A percentile compares a stretch with the other conserved stretches of the same genome.
Conservation (phyloP, 2,888 invertebrate species). For the Heliconius charithonia region DNA sequence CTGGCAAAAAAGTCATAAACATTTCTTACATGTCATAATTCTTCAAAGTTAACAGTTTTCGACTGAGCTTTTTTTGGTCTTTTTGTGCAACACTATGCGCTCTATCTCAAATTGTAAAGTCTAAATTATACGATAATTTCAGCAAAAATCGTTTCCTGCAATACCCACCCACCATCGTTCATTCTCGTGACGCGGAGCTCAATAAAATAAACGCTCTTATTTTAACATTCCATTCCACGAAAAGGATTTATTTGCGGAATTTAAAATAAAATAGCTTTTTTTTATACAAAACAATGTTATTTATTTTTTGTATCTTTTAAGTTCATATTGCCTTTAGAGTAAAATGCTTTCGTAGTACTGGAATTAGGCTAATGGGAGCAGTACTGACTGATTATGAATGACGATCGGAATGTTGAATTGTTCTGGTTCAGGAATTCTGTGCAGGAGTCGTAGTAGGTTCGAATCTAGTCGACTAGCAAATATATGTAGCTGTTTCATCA, state of each 20-base stretch:
- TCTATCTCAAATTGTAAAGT: too few relatives aligned
- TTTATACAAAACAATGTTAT: neutral
- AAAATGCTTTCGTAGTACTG: constrained; percentile 14
- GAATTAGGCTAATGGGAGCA: constrained; percentile 11
- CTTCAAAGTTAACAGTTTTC: too few relatives aligned
- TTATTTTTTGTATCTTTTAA: constrained; percentile 13
- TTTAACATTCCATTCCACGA: neutral
- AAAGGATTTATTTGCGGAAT: constrained; percentile 2
- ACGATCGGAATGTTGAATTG: neutral
- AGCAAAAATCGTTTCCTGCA: too few relatives aligned
- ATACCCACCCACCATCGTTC: too few relatives aligned
- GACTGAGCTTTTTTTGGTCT: too few relatives aligned
- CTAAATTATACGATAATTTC: too few relatives aligned
- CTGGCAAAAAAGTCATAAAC: too few relatives aligned
- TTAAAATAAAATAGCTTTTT: neutral
- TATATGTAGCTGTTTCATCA: too few relatives aligned
- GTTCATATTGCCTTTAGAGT: constrained; percentile 12
- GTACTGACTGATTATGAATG: neutral
- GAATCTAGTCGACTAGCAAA: too few relatives aligned
- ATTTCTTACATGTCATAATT: too few relatives aligned
- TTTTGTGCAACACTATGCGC: too few relatives aligned
- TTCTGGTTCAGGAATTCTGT: neutral
- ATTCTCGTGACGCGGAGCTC: neutral
- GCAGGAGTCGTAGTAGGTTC: too few relatives aligned
- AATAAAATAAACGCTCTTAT: neutral